phyloP scores from a whole-genome alignment of 2,888 invertebrate species.

The Drosophila melanosoma region DNA sequence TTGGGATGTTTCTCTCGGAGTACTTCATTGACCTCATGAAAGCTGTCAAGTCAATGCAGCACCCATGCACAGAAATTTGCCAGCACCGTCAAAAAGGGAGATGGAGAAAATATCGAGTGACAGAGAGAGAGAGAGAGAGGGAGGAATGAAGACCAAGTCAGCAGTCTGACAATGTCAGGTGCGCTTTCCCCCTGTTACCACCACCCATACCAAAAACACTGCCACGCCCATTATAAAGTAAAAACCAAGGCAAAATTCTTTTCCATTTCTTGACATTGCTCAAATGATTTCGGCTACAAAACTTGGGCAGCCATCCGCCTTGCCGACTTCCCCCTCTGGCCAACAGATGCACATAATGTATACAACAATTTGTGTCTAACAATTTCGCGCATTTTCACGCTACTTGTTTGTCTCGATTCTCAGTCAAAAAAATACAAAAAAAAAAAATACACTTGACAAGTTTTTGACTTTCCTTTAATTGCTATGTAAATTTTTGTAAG shows the following conservation, averaged over 20 bases:
- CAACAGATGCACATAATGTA: slow-evolving; percentile 70
- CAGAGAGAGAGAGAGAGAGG: background rate
- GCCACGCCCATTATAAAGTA: slow-evolving; percentile 4
- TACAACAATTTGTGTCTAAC: slow-evolving; percentile 72
- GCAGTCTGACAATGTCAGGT: slow-evolving; percentile 73
- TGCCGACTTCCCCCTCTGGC: background rate
- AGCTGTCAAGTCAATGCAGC: slow-evolving; percentile 73
- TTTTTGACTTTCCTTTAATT: slow-evolving; percentile 63
- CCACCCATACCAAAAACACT: background rate
- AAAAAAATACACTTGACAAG: slow-evolving; percentile 66
- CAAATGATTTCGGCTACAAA: slow-evolving; percentile 71
- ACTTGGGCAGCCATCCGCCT: slow-evolving; percentile 40
- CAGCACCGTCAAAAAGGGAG: background rate
- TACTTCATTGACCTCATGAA: slow-evolving; percentile 71
- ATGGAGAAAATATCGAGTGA: background rate
- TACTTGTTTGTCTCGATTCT: slow-evolving; percentile 60
- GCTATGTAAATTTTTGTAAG: slow-evolving; percentile 65
- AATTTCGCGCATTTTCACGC: slow-evolving; percentile 80
- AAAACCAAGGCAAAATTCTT: slow-evolving; percentile 47
- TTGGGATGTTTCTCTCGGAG: slow-evolving; percentile 17
- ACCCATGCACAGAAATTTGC: slow-evolving; percentile 14
- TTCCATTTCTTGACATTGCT: slow-evolving; percentile 65
- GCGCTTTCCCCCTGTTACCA: slow-evolving; percentile 10
- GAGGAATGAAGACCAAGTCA: background rate
- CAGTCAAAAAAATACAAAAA: background rate